Evolutionary conservation across 2,797 vertebrate genomes (phyloP), one percentile per base, ranked within the genome.

Genomic region (Platalea minor): DNA sequence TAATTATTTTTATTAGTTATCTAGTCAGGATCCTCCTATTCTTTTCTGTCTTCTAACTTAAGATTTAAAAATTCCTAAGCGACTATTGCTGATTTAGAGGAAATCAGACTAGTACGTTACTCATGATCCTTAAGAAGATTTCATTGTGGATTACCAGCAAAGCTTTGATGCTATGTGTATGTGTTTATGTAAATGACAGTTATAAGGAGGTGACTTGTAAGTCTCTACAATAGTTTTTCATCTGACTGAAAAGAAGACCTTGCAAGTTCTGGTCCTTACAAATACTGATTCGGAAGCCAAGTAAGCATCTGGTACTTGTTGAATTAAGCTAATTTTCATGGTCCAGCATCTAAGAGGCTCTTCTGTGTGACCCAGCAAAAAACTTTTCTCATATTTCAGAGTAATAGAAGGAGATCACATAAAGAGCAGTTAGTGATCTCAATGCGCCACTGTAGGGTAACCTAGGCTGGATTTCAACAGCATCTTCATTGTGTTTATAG

Each of bases 351-450:
- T 61, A 73, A 54, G 7, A 53, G 15, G 11, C 10, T 67, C 10
- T 95, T 63, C 37, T 72, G 14, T 35, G 25, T 76, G 33, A 65
- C 29, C 5, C 48, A 37, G 33, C 7, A 50, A 88, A 82, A 82
- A 53, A 18, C 3, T 33, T 74, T 28, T 29, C 48, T 6, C 23
- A 4, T 26, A 68, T n/a, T 65, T 77, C 46, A 50, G n/a, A 56
- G 16, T 46, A 41, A 72, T 45, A 68, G 41, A 68, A 54, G 14
- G 13, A 59, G 16, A 74, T 0, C 0, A 3, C 1, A 0, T 78
- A 53, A 80, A 73, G 23, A 70, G 29, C 16, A 26, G 51, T 56
- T 77, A 85, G 31, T 7, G 26, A 33, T 24, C 25, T 83, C 14
- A 1, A 10, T 51, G 8, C 0, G 1, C 12, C 5, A 19, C 65